Percentiles rank a stretch among this genome's conserved stretches.
Conservation (phyloP, 2,797 vertebrate species). For the Natrix natrix region DNA sequence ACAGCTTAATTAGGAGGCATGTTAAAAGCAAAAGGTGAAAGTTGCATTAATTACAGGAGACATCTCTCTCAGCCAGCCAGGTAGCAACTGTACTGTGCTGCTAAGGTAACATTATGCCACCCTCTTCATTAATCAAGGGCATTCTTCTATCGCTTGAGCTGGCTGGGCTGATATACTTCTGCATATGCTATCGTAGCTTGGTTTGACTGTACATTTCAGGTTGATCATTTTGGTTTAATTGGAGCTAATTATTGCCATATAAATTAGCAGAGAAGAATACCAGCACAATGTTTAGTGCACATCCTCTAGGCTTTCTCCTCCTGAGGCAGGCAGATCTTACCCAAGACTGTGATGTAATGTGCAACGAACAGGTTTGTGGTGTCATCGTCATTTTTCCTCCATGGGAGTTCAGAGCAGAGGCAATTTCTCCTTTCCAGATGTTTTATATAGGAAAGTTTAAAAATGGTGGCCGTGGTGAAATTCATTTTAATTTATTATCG, state of each 20-base stretch:
- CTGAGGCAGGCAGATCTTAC: background rate
- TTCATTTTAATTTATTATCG: too few relatives aligned
- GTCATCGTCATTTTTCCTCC: background rate
- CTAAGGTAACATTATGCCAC: conserved; percentile 28
- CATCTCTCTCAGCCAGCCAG: conserved; percentile 58
- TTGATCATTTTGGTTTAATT: conserved; percentile 24
- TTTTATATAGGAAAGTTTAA: background rate
- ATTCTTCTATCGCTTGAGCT: background rate
- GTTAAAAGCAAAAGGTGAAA: conserved; percentile 70
- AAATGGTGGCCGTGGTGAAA: background rate
- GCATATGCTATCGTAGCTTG: conserved; percentile 27
- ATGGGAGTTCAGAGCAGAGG: background rate
- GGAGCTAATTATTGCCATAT: background rate
- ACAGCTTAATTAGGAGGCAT: conserved; percentile 68
- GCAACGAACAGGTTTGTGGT: background rate
- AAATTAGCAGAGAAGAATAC: accelerated
- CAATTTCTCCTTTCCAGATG: background rate
- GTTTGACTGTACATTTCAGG: conserved; percentile 32
- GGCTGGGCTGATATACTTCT: conserved; percentile 20
- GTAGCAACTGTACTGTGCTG: conserved; percentile 31
- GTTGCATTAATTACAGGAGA: conserved; percentile 66
- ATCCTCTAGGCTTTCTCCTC: background rate
- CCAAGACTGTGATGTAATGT: background rate
- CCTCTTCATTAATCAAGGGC: conserved; percentile 45
- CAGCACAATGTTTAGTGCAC: background rate